Percentiles rank a stretch among this genome's conserved stretches.
These are phyloP conservation scores for Vombatus ursinus DNA, from an alignment of 2,113 vertebrate genomes.

Conservation along the genomic window DNA sequence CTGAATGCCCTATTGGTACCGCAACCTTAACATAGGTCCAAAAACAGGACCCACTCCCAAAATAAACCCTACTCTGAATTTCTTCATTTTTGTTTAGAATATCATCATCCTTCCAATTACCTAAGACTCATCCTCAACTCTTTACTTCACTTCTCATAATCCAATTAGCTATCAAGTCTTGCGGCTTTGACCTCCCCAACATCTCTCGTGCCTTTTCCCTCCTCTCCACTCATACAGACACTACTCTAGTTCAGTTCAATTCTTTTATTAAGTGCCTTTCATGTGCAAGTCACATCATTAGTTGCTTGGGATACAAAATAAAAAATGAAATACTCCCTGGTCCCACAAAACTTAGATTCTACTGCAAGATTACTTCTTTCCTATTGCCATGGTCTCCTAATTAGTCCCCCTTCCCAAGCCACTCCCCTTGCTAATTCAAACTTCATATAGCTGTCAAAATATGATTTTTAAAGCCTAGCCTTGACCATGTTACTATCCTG, in stretches of 20 bases:
- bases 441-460: too few relatives aligned
- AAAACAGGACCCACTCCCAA: background rate
- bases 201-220: background rate
- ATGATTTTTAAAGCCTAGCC: too few relatives aligned
- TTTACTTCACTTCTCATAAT: background rate
- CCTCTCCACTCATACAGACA: background rate
- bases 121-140: background rate
- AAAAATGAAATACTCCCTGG: too few relatives aligned
- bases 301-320: too few relatives aligned
- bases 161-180: background rate
- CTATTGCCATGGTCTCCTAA: too few relatives aligned
- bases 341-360: too few relatives aligned
- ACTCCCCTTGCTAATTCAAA: too few relatives aligned
- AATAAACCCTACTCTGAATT: background rate
- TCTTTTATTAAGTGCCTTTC: too few relatives aligned
- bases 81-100: background rate
- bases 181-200: background rate
- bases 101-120: background rate
- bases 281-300: too few relatives aligned
- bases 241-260: too few relatives aligned
- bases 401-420: too few relatives aligned
- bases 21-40: background rate
- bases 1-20: background rate
- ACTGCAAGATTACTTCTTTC: too few relatives aligned
- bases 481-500: background rate